Evolutionary conservation across 2,113 vertebrate genomes (phyloP).

Genomic region (Phaethon lepturus): DNA sequence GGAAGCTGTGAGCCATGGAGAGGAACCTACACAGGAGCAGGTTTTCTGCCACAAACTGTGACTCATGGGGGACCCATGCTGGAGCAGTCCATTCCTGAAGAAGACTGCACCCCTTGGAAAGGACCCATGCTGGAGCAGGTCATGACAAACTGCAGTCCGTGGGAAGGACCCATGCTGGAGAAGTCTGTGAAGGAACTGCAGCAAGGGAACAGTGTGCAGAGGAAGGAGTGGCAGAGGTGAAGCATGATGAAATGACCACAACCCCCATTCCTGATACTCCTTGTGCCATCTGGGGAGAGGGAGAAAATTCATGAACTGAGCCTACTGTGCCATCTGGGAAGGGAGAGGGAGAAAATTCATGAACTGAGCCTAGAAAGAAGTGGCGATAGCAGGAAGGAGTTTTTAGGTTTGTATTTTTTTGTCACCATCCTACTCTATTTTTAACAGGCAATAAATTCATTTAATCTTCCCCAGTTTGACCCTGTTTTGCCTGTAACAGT

Average conservation of each 20-base stretch:
- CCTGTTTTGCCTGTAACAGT: background rate
- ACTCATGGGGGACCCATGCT: fast-evolving
- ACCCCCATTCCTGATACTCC: fast-evolving
- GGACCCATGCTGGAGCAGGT: background rate
- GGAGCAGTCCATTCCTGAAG: background rate
- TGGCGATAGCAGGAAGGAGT: fast-evolving
- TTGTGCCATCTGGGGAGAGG: background rate
- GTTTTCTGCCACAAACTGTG: background rate
- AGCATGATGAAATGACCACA: background rate
- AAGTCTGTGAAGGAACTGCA: background rate
- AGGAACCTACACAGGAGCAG: background rate
- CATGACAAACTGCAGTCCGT: fast-evolving
- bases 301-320: background rate
- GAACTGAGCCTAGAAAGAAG: background rate
- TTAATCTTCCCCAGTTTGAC: background rate
- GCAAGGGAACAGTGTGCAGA: background rate
- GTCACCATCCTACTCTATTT: background rate
- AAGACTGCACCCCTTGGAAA: fast-evolving
- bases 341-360: fast-evolving
- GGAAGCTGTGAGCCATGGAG: background rate
- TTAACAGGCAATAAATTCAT: background rate
- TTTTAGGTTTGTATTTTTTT: background rate
- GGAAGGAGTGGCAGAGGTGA: background rate
- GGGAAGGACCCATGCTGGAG: background rate
- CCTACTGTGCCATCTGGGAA: background rate